Base-by-base conservation (phyloP, 2,888 invertebrate genomes). In the Coleophora deauratella region DNA sequence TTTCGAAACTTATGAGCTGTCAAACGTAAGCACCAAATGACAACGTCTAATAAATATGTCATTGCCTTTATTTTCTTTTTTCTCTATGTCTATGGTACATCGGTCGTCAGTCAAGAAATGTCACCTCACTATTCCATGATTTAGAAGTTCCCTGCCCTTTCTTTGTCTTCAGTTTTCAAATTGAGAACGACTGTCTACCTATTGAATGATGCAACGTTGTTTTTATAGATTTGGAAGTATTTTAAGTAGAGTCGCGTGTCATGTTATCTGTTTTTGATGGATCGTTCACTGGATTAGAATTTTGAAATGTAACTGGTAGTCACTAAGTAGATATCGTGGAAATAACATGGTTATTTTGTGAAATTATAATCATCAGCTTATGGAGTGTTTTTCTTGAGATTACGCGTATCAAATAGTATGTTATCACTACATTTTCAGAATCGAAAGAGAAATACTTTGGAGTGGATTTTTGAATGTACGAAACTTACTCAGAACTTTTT, bases 81-180 rank as follows among this genome's bases (percentile, higher is more conserved):
- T 68, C 51, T 41, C 35, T 38, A n/a, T n/a, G 54, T 57, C 71
- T 21, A 21, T 6, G 21, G 21, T 6, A 21, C 21, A 21, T 6
- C 21, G 21, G 3, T 6, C 21, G 21, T 21, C 21, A 21, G 6
- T 21, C 21, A 21, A 72, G 76, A 76, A 72, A 75, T 75, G 82
- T 79, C 79, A 58, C 72, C 58, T 72, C 70, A 68, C 76, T 73
- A 70, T 72, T 70, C 57, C 68, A 70, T 75, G 76, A 81, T 80
- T 80, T 79, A 73, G 70, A 70, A 75, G 82, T 82, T 81, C 82
- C 56, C 55, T 80, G 81, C 78, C 77, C 82, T 84, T 81, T 81
- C 84, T 85, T 85, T 85, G 84, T 85, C 78, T 72, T 59, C 51
- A 62, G 39, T 60, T 71, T 73, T 62, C 56, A 61, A 53, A 55